Percentiles rank a stretch among this genome's conserved stretches.
phyloP scores from a whole-genome alignment of 2,888 invertebrate genomes.

The Ennomos quercinarius region DNA sequence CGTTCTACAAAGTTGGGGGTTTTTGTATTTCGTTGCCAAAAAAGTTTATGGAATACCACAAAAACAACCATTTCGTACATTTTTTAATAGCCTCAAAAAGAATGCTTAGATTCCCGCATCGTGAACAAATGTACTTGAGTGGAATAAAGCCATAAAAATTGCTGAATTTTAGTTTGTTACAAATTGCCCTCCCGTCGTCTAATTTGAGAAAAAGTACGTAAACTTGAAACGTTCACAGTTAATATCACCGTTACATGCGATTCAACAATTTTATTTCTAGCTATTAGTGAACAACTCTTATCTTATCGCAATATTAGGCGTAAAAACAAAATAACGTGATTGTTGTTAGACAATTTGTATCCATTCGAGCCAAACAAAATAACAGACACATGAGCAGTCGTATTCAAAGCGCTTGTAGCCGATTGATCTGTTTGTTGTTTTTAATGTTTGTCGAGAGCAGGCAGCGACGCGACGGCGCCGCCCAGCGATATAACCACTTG shows the following conservation, averaged over 20 bases:
- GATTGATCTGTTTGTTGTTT: slow-evolving; percentile 84
- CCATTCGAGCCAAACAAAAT: slow-evolving; percentile 55
- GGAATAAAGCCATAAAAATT: slow-evolving; percentile 42
- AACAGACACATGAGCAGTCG: slow-evolving; percentile 51
- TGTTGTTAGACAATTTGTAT: slow-evolving; percentile 57
- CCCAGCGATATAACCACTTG: slow-evolving; percentile 76
- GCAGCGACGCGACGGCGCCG: slow-evolving; percentile 79
- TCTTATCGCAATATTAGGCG: slow-evolving; percentile 77
- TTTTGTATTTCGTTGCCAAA: slow-evolving; percentile 21
- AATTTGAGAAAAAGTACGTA: slow-evolving; percentile 71
- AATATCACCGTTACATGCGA: slow-evolving; percentile 82
- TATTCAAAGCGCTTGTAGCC: slow-evolving; percentile 65
- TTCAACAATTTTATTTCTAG: slow-evolving; percentile 80
- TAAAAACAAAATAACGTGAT: slow-evolving; percentile 73
- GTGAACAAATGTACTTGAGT: slow-evolving; percentile 18
- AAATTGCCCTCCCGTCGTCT: slow-evolving; percentile 61
- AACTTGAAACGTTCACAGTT: slow-evolving; percentile 75
- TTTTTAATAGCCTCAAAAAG: slow-evolving; percentile 7
- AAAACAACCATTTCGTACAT: slow-evolving; percentile 5
- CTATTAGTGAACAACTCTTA: slow-evolving; percentile 75
- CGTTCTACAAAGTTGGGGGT: slow-evolving; percentile 12
- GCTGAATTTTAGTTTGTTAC: slow-evolving; percentile 58
- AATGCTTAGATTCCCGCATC: slow-evolving; percentile 4
- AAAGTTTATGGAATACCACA: slow-evolving; percentile 20
- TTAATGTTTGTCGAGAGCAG: slow-evolving; percentile 72